phyloP scores from a whole-genome alignment of 2,113 vertebrate species.

The Menidia beryllina region DNA sequence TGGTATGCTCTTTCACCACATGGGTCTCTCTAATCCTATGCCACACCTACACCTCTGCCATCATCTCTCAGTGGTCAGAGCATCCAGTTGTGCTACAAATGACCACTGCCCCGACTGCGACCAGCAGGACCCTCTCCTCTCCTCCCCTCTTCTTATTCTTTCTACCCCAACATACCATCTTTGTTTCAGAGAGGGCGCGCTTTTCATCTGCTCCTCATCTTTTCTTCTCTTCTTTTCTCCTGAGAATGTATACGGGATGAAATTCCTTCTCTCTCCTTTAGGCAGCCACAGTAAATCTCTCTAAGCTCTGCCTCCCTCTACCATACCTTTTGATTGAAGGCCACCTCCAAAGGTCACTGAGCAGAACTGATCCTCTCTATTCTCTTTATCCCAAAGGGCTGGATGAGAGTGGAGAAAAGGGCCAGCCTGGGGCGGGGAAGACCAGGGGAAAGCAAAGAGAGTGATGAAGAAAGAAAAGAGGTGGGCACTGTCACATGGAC shows the following conservation, averaged over 20 bases:
- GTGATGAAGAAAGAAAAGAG: constrained; percentile 36
- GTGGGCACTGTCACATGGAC: constrained; percentile 18
- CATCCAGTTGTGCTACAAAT: constrained; percentile 63
- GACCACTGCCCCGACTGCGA: constrained; percentile 49
- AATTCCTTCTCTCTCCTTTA: constrained; percentile 62
- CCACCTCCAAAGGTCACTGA: constrained; percentile 80
- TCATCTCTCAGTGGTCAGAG: constrained; percentile 54
- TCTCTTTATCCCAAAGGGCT: constrained; percentile 71
- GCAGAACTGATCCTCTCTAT: constrained; percentile 78
- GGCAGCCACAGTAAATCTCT: constrained; percentile 78
- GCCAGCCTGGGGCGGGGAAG: constrained; percentile 58
- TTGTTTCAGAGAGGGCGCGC: constrained; percentile 17
- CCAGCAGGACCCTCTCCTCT: constrained; percentile 49
- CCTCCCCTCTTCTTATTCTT: constrained; percentile 32
- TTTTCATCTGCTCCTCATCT: constrained; percentile 42
- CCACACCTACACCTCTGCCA: constrained; percentile 53
- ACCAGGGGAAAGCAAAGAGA: constrained; percentile 34
- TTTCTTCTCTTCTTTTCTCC: constrained; percentile 32
- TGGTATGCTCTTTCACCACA: constrained; percentile 35
- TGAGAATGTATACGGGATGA: constrained; percentile 45
- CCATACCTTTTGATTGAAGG: constrained; percentile 78
- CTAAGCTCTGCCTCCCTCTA: constrained; percentile 74
- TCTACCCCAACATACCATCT: constrained; percentile 37
- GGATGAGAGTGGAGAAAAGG: constrained; percentile 63
- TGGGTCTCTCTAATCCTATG: constrained; percentile 48